phyloP scores from a whole-genome alignment of 2,888 invertebrate genomes.

The Sinelater perroti region DNA sequence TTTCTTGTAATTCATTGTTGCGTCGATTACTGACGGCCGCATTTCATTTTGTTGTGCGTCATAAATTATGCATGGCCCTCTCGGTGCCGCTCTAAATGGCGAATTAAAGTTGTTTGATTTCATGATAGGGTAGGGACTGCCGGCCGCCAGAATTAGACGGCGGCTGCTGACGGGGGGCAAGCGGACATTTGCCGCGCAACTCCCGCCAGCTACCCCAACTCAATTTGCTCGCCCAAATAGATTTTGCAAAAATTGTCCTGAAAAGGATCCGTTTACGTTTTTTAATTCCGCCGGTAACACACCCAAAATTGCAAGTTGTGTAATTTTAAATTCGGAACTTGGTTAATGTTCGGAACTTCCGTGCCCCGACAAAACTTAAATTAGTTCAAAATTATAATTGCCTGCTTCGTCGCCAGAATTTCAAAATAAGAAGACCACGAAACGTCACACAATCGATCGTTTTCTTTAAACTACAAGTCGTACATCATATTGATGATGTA shows the following conservation, averaged over 20 bases:
- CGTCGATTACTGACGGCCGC: constrained; percentile 48
- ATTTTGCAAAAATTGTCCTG: too few species aligned
- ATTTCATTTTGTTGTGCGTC: constrained; percentile 41
- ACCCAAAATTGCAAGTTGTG: not conserved
- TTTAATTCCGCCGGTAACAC: too few species aligned
- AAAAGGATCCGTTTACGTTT: too few species aligned
- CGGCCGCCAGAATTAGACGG: too few species aligned
- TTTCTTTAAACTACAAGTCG: too few species aligned
- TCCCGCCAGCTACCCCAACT: too few species aligned
- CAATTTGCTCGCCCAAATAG: too few species aligned
- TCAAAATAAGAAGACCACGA: not conserved
- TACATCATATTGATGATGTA: too few species aligned
- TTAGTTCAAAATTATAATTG: constrained; percentile 2
- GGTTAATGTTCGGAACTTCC: not conserved
- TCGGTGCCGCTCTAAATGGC: constrained; percentile 32
- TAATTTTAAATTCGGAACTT: too few species aligned
- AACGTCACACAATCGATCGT: too few species aligned
- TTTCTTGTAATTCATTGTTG: constrained; percentile 52
- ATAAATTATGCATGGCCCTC: constrained; percentile 34
- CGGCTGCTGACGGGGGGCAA: too few species aligned
- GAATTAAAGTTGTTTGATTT: constrained; percentile 31
- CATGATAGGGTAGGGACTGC: constrained; percentile 34
- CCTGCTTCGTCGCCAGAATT: not conserved
- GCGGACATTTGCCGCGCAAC: too few species aligned
- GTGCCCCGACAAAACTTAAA: not conserved